A percentile compares a stretch with the other conserved stretches of the same genome.
These are phyloP conservation scores for Megamerina dolium DNA, from an alignment of 2,888 invertebrate species.

Conservation along the genomic window DNA sequence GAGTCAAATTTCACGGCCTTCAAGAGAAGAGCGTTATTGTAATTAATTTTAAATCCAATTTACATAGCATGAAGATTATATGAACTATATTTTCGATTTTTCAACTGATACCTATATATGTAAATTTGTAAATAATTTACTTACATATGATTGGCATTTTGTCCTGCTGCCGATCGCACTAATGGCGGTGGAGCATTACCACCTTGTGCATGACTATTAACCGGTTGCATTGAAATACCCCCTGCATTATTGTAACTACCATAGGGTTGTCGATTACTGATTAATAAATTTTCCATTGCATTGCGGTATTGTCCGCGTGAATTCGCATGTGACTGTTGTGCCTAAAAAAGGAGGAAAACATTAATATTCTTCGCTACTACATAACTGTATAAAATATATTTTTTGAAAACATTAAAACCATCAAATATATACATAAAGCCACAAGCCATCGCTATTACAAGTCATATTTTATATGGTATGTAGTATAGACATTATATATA, in stretches of 20 bases:
- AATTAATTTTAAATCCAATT: neutral
- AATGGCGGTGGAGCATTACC: conserved; percentile 57
- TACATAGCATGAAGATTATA: neutral
- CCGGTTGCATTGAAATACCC: conserved; percentile 46
- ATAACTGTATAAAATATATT: neutral
- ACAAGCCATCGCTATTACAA: no score
- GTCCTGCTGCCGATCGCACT: conserved; percentile 53
- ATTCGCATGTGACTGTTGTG: conserved; percentile 32
- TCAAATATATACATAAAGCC: no score
- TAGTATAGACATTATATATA: no score
- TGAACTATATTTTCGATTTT: conserved; percentile 6
- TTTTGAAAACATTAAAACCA: no score
- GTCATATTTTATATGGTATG: no score
- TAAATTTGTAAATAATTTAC: no score
- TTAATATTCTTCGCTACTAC: no score
- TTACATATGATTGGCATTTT: conserved; percentile 45
- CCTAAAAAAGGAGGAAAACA: conserved; percentile 24
- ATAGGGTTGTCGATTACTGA: conserved; percentile 38
- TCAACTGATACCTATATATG: neutral
- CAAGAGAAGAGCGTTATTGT: conserved; percentile 1
- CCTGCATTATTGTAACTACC: conserved; percentile 43
- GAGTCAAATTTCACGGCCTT: neutral
- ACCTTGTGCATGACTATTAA: conserved; percentile 40
- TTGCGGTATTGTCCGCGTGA: conserved; percentile 32
- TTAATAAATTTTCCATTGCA: conserved; percentile 42